These are phyloP conservation scores for Corvus cornix DNA, from an alignment of 2,113 vertebrate species.

Conservation along the genomic window DNA sequence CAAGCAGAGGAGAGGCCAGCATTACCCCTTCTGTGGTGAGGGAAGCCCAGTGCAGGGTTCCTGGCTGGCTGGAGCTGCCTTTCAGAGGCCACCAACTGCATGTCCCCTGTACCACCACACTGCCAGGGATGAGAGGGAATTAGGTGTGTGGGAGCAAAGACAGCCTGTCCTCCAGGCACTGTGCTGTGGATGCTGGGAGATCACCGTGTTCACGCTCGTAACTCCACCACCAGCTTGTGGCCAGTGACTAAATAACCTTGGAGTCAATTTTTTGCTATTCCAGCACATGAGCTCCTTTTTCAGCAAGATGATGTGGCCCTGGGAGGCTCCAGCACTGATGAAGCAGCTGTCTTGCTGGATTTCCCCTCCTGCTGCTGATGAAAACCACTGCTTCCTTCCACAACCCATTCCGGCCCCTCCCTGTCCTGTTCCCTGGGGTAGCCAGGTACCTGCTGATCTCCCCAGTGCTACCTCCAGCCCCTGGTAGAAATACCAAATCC, in stretches of 20 bases:
- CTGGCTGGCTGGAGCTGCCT: background rate
- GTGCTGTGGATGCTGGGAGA: rapidly evolving
- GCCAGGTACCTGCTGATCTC: rapidly evolving
- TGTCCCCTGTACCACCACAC: rapidly evolving
- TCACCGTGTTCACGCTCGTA: rapidly evolving
- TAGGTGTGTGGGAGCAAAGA: background rate
- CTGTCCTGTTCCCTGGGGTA: background rate
- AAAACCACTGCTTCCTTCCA: conserved; percentile 16
- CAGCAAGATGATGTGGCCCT: background rate
- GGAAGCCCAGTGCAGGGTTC: background rate
- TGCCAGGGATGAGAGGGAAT: background rate
- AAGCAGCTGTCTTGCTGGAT: background rate
- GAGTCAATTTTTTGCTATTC: background rate
- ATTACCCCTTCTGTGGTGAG: rapidly evolving
- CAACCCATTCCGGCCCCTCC: rapidly evolving
- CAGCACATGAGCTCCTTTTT: background rate
- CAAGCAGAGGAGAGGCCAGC: background rate
- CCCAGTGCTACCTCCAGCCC: background rate
- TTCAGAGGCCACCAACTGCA: background rate
- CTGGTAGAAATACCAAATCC: background rate
- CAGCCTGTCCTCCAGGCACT: background rate
- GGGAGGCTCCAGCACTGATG: background rate
- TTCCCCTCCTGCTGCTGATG: background rate
- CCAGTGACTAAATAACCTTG: background rate
- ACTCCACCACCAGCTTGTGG: background rate